Percentiles rank a stretch among this genome's conserved stretches.
phyloP scores from a whole-genome alignment of 2,888 invertebrate species.

The Cerceris ruficornis region DNA sequence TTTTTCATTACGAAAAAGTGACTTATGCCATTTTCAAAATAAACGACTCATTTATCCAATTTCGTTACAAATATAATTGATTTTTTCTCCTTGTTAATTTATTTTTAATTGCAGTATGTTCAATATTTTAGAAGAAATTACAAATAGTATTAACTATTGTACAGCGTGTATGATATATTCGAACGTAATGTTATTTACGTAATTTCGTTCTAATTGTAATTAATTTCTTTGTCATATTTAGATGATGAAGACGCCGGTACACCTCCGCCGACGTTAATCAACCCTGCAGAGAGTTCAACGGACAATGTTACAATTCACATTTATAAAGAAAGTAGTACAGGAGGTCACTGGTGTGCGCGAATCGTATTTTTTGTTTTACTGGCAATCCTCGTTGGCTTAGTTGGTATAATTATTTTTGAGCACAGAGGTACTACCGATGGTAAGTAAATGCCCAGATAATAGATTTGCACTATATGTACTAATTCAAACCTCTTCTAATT shows the following conservation, averaged over 20 bases:
- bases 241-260: constrained; percentile 78
- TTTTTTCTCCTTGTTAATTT: too few species aligned
- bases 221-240: constrained; percentile 52
- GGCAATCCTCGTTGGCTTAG: constrained; percentile 87
- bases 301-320: constrained; percentile 91
- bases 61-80: too few species aligned
- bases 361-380: constrained; percentile 90
- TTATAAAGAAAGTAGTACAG: constrained; percentile 89
- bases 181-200: neutral
- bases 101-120: too few species aligned
- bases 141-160: too few species aligned
- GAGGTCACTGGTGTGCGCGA: constrained; percentile 93
- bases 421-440: constrained; percentile 90
- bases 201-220: constrained; percentile 9
- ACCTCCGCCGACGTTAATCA: constrained; percentile 72
- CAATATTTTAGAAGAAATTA: too few species aligned
- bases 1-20: too few species aligned
- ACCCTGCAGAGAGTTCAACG: constrained; percentile 67
- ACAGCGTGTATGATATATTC: neutral
- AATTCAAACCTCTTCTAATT: neutral
- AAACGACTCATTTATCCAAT: too few species aligned
- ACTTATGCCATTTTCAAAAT: too few species aligned
- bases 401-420: constrained; percentile 91
- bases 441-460: constrained; percentile 81
- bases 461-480: too few species aligned